These are phyloP conservation scores for Lochmaea capreae DNA, from an alignment of 2,888 invertebrate species.

Conservation along the genomic window DNA sequence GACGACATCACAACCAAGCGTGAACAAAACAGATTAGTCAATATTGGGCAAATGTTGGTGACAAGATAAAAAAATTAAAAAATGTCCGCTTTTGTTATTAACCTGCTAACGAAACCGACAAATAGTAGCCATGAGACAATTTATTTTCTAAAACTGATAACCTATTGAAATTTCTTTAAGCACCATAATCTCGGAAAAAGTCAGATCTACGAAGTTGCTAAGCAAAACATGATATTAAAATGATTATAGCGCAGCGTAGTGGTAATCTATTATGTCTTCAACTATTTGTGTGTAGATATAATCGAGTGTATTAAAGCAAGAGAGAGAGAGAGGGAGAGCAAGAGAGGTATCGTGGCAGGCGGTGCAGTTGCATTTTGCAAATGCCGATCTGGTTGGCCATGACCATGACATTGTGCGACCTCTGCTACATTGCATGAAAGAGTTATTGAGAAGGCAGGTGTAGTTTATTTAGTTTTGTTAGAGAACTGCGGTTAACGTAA, in stretches of 20 bases:
- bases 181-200: background rate
- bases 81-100: background rate
- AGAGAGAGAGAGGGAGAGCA: background rate
- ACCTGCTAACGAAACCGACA: no score
- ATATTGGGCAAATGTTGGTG: no score
- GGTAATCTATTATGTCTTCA: conserved; percentile 29
- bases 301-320: conserved; percentile 11
- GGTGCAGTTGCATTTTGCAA: conserved; percentile 61
- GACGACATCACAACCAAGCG: no score
- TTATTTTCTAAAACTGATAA: no score
- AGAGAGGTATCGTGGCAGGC: conserved; percentile 29
- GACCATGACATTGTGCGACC: conserved; percentile 66
- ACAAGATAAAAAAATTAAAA: no score
- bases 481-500: conserved; percentile 10
- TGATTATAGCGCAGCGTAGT: conserved; percentile 12
- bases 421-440: conserved; percentile 52
- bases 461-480: conserved; percentile 18
- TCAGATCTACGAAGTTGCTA: background rate
- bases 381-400: conserved; percentile 65
- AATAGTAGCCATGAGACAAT: no score
- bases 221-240: conserved; percentile 15
- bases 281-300: conserved; percentile 23
- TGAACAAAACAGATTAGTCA: no score
- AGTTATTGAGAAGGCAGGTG: conserved; percentile 15
- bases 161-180: background rate